Evolutionary conservation across 53 echinoderm and acorn worm genomes (phyloP), one percentile per base, ranked within the genome.

Genomic region (Actinopyga echinites): DNA sequence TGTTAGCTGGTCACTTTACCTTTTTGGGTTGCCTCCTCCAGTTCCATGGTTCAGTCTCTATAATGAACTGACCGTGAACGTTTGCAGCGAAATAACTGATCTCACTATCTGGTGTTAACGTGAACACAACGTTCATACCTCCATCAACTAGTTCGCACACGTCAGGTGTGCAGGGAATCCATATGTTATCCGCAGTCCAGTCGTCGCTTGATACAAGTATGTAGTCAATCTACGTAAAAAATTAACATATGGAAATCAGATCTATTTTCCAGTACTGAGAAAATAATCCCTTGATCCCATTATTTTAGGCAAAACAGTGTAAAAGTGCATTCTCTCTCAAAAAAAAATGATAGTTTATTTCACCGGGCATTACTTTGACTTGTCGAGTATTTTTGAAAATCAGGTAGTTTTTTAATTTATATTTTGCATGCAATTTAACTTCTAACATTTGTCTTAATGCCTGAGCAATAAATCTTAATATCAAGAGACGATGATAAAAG

Each of bases 41-140:
- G 75, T 95, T 92, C 38, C 64, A 74, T 24, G 95, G 95, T 62
- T 89, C 89, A 66, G 89, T 22, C 68, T 89, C 82, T 33, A 84
- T 85, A 9, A 95, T 87, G 59, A 61, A 89, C 55, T 95, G 95
- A 37, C 92, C 79, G 69, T 92, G 89, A 36, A 95, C 86, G 57
- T 95, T 95, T 4, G 91, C 92, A 9, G 92, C 92, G 80, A 84
- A 95, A 71, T 77, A 84, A 35, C 79, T 65, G 75, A 65, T 69
- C 20, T 86, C 71, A 69, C 65, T 22, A 34, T 80, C 82, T 42
- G 92, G 87, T 9, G 63, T 40, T 8, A 68, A 56, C 15, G 82
- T 52, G 30, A 92, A 83, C 21, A 25, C 65, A 2, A 95, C 86
- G 28, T 57, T 69, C 33, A 0, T 40, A 0, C 88, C 80, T 15